Evolutionary conservation across 2,797 vertebrate genomes (phyloP), one percentile per base, ranked within the genome.

Genomic region (Enteromius unitaeniatus): DNA sequence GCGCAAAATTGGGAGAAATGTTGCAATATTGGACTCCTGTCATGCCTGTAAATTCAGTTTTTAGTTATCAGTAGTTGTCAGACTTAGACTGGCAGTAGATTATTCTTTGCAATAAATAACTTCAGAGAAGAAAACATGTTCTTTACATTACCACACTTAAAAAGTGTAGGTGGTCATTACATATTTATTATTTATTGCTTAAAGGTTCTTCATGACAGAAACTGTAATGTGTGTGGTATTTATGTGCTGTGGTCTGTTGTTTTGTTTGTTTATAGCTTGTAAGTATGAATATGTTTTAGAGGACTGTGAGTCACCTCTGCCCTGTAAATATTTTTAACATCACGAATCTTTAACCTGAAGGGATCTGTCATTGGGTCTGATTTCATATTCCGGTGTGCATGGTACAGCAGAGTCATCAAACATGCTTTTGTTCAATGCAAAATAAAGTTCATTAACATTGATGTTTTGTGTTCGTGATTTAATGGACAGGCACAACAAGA

Each of bases 131-230:
- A 73, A 79, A 72, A 10, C 42, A 13, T 34, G 40, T n/a, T 62
- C 53, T 47, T 6, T 40, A 51, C 47, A 53, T 15, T 42, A 28
- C 15, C 4, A 26, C n/a, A 53, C 17, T 11, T 55, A 19, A 76
- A 42, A 75, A 42, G 15, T 45, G 10, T 51, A 75, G 45, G 31
- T 53, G 69, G 11, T 49, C 79, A 51, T 77, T 40, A 23, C 81
- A 76, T 77, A 77, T 83, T 77, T 83, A 83, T 83, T 75, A 73
- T 74, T 74, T 67, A 67, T 82, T 73, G 15, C 65, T 74, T 40
- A 53, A 42, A 55, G 47, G 47, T 69, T 55, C 10, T 42, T n/a
- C 62, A 45, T 74, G 45, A 45, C 4, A 83, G 45, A 53, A 55
- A 76, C 49, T 69, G 34, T 58, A 77, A 47, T 60, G 64, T 83